Base-by-base conservation (phyloP, 2,888 invertebrate species). In the Cheilosia urbana region DNA sequence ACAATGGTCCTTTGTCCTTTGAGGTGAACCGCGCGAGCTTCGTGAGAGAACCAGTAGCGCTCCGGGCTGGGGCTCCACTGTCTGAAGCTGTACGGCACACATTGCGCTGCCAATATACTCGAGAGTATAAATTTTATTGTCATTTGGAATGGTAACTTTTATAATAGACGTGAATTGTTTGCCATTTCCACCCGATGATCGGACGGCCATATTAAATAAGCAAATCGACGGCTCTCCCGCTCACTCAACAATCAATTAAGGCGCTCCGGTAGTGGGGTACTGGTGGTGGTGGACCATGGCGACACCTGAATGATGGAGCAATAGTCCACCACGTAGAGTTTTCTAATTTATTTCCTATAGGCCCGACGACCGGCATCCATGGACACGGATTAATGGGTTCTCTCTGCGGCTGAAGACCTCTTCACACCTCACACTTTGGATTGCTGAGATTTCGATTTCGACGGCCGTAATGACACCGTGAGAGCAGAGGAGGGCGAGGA, bases 1-100 rank as follows among this genome's bases (percentile, higher is more conserved):
- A 85, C 85, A 85, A 85, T 85, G 85, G 85, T 85, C 85, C 81
- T 85, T 85, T 85, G 85, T 85, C 85, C 85, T 85, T 85, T 85
- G 85, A 81, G 81, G 66, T 72, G 53, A 81, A 71, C 85, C 85
- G 85, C 82, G 62, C 37, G 9, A 9, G 30, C 30, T 11, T 51
- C 15, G 27, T 62, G 34, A 69, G 57, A 75, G 76, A 82, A 75
- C 65, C 85, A 85, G 85, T 85, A 85, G 85, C 68, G 85, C 66
- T 68, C 82, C 66, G 37, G 9, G 5, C 15, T 15, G n/a, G n/a
- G 45, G n/a, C 45, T n/a, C 27, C 51, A 24, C 24, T 24, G 24
- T 51, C 15, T 51, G 21, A 27, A 21, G 47, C 57, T 51, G 24
- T 51, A 30, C 42, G 30, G 47, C 57, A 53, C 30, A 40, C 21